Base-by-base conservation (phyloP, 1,140 invertebrate genomes). In the Pogonus chalceus region DNA sequence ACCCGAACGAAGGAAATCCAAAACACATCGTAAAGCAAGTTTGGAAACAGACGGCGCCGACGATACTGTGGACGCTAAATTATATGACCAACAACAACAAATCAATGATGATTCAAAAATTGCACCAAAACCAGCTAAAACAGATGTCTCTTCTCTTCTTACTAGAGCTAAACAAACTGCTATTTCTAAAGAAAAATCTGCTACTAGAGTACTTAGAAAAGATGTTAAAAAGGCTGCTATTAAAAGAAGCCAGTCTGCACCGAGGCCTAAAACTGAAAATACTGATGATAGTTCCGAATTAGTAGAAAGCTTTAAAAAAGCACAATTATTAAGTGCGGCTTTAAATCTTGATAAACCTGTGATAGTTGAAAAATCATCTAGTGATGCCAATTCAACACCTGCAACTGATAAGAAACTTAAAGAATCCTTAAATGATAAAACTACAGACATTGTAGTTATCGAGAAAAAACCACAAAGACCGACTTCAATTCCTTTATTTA, bases 201-300 rank as follows among this genome's bases (percentile, higher is more conserved):
- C 26, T 22, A 20, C 9, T 47, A n/a, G n/a, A n/a, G n/a, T 23
- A 51, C 22, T 47, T 4, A 12, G 49, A 48, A 56, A 53, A 47
- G 26, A 48, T 43, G 53, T 57, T 35, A 55, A 52, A 50, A 64
- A 64, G 43, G 59, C 65, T 2, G 59, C 67, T 0, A 59, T 63
- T 0, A 65, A 68, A 58, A 63, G 75, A 2, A 76, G 74, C 51
- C 74, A 70, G 10, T 76, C 74, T 7, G 71, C 72, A 51, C 74
- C 74, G 2, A 57, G 70, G 2, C 57, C 72, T 49, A 69, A 66
- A 35, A 70, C 76, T 54, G 71, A 68, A 60, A 16, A 43, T 10
- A 43, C 9, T 9, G 37, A 43, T 16, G 26, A 7, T 7, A 14
- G 14, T 14, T 14, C 4, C 4, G 76, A 77, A 67, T 69, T 78